phyloP scores from a whole-genome alignment of 92 coral and sea anemone species.

The Heteractis magnifica region DNA sequence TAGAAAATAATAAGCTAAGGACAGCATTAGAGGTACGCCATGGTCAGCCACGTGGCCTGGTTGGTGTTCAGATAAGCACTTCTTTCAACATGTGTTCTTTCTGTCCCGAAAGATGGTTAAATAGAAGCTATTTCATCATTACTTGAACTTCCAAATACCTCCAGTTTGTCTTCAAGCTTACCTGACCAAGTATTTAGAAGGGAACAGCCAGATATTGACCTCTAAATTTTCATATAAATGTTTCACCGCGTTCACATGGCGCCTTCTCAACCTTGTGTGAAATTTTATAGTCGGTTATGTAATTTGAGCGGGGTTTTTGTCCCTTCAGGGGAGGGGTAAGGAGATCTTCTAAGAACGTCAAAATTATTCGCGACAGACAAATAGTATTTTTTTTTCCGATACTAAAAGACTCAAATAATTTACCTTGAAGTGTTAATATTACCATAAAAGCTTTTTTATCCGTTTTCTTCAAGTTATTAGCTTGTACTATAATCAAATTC shows the following conservation, averaged over 20 bases:
- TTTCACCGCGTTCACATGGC: background rate
- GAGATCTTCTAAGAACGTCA: background rate
- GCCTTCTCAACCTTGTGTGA: conserved; percentile 4
- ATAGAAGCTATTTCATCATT: conserved; percentile 35
- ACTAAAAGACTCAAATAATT: background rate
- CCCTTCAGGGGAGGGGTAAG: conserved; percentile 7
- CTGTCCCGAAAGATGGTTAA: conserved; percentile 89
- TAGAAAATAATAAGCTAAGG: no score
- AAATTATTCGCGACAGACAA: background rate
- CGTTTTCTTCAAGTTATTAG: background rate
- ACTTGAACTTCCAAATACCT: background rate
- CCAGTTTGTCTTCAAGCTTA: background rate
- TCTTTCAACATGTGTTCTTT: conserved; percentile 42
- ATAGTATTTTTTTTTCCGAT: background rate
- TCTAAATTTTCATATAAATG: background rate
- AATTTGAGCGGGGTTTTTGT: conserved; percentile 21
- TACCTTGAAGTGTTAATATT: background rate
- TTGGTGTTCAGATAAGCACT: conserved; percentile 29
- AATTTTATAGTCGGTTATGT: conserved; percentile 14
- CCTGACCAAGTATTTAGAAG: background rate
- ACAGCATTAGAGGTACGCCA: background rate
- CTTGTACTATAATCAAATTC: background rate
- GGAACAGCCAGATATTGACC: background rate
- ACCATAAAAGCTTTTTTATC: background rate
- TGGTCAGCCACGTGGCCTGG: background rate